phyloP scores from a whole-genome alignment of 1,140 invertebrate genomes.

The Orius laevigatus region DNA sequence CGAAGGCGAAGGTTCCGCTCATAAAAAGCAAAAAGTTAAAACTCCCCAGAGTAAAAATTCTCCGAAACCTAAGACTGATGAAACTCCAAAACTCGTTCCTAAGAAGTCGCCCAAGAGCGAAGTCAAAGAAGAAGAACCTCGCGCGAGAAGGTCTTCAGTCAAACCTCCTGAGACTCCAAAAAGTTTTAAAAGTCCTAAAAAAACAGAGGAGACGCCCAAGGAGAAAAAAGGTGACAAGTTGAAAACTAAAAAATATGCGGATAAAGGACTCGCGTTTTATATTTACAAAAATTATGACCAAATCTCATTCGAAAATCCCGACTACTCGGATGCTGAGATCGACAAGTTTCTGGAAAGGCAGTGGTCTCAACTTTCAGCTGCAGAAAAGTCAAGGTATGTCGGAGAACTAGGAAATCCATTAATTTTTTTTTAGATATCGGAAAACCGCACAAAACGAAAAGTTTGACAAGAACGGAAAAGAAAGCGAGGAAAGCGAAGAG shows the following conservation, averaged over 20 bases:
- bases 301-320: conserved; percentile 16
- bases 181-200: not conserved
- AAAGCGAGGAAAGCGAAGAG: not conserved
- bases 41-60: too few species aligned
- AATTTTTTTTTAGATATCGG: not conserved
- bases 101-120: too few species aligned
- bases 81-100: too few species aligned
- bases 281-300: conserved; percentile 15
- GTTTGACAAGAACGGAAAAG: too few species aligned
- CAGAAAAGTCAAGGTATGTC: conserved; percentile 11
- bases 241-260: conserved; percentile 3
- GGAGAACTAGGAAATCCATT: too few species aligned
- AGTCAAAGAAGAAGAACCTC: too few species aligned
- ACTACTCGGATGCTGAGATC: conserved; percentile 12
- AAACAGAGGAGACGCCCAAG: conserved; percentile 1
- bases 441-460: not conserved
- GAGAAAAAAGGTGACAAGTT: conserved; percentile 11
- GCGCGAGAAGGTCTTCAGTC: too few species aligned
- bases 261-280: conserved; percentile 1
- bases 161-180: too few species aligned
- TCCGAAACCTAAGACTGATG: too few species aligned
- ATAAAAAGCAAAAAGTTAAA: not conserved
- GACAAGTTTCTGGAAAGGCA: conserved; percentile 15
- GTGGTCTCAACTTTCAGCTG: conserved; percentile 14
- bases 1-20: not conserved